phyloP scores from a whole-genome alignment of 1,140 invertebrate genomes.

The Acromyrmex charruanus region DNA sequence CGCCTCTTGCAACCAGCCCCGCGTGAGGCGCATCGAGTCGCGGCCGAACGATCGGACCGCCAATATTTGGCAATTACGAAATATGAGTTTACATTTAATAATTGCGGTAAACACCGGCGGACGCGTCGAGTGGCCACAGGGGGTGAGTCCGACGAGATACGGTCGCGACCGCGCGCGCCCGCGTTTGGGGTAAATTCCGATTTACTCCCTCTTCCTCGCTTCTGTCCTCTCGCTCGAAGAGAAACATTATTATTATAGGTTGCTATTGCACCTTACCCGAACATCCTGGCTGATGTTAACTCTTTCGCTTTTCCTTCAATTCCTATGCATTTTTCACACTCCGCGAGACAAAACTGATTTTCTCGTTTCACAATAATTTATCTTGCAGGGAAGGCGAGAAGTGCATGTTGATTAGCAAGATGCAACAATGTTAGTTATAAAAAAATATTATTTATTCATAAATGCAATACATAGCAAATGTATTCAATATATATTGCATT shows the following conservation, averaged over 20 bases:
- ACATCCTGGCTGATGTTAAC: not conserved
- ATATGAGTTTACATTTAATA: conserved; percentile 86
- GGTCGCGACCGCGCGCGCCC: conserved; percentile 69
- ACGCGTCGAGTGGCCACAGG: conserved; percentile 77
- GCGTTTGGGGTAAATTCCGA: conserved; percentile 73
- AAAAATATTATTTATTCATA: not conserved
- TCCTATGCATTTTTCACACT: not conserved
- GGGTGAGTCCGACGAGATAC: conserved; percentile 74
- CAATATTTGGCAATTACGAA: conserved; percentile 85
- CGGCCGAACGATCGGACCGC: conserved; percentile 77
- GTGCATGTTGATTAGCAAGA: not conserved
- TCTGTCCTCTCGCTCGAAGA: not conserved
- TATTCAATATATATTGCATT: not conserved
- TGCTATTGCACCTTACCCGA: conserved; percentile 41
- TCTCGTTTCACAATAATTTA: not conserved
- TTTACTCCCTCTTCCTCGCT: conserved; percentile 61
- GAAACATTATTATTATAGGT: conserved; percentile 35
- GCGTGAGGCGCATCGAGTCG: conserved; percentile 76
- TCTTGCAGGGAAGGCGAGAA: not conserved
- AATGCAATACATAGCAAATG: not conserved
- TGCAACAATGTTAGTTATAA: not conserved
- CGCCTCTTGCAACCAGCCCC: conserved; percentile 56
- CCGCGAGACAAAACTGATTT: not conserved
- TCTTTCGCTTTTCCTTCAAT: not conserved
- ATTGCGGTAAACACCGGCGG: conserved; percentile 84